Conservation (phyloP, 2,113 vertebrate genomes). For the Amblyornis subalaris region DNA sequence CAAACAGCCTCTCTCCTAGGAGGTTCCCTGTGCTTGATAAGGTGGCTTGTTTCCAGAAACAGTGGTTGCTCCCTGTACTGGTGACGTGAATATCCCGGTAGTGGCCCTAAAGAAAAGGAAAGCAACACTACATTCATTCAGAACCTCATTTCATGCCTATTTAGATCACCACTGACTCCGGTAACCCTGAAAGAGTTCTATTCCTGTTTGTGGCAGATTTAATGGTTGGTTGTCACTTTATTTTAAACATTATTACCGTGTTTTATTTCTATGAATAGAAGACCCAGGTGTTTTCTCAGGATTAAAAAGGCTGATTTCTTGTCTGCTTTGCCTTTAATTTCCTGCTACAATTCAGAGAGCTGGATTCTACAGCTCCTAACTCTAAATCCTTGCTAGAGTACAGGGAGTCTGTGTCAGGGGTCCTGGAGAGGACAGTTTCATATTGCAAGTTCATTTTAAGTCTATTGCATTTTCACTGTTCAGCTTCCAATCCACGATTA, state of each 20-base stretch:
- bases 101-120: neutral
- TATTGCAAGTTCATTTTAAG: constrained; percentile 11
- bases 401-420: neutral
- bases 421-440: neutral
- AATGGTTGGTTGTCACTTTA: neutral
- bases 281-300: neutral
- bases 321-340: neutral
- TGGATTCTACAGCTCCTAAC: neutral
- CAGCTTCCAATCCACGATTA: constrained; percentile 48
- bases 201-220: neutral
- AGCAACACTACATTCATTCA: neutral
- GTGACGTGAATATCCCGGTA: neutral
- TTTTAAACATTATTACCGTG: neutral
- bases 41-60: neutral
- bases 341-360: neutral
- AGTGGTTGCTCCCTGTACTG: rapidly evolving
- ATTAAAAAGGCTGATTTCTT: neutral
- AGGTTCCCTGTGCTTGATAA: neutral
- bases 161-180: neutral
- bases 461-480: constrained; percentile 1
- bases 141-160: constrained; percentile 6
- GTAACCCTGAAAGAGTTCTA: neutral
- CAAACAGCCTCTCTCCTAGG: neutral
- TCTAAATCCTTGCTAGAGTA: neutral
- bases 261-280: neutral